Conservation (phyloP, 2,888 invertebrate genomes). For the Iphiclides podalirius region DNA sequence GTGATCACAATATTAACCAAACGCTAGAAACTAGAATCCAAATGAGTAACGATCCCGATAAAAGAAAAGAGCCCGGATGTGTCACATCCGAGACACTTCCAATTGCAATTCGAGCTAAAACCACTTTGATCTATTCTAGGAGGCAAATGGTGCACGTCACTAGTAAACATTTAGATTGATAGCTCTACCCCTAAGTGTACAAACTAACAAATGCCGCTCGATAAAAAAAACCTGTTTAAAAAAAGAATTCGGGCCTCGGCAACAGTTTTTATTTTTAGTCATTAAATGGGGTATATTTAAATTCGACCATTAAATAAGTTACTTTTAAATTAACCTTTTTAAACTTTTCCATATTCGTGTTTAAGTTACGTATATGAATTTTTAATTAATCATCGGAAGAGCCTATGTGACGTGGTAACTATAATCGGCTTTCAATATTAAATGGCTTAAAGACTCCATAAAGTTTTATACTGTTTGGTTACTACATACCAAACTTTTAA, state of each 20-base stretch:
- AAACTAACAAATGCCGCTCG: conserved; percentile 42
- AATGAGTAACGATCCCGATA: conserved; percentile 15
- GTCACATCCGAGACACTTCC: conserved; percentile 49
- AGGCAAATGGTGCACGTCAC: conserved; percentile 55
- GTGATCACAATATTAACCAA: neutral
- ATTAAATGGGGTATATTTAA: neutral
- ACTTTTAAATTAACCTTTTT: too few relatives aligned
- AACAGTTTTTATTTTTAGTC: neutral
- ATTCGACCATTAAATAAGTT: neutral
- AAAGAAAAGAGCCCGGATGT: conserved; percentile 46
- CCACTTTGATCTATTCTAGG: conserved; percentile 70
- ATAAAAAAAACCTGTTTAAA: neutral
- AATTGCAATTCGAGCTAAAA: conserved; percentile 48
- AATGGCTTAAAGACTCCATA: too few relatives aligned
- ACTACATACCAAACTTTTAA: too few relatives aligned
- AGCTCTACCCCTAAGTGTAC: conserved; percentile 39
- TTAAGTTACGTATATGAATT: too few relatives aligned
- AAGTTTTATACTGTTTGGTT: too few relatives aligned
- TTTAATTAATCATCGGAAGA: too few relatives aligned
- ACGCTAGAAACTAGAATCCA: neutral
- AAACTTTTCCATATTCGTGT: too few relatives aligned
- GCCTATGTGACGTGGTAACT: too few relatives aligned
- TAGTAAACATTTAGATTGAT: conserved; percentile 52
- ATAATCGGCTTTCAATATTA: too few relatives aligned
- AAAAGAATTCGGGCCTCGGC: neutral